Base-by-base conservation (phyloP, 2,888 invertebrate genomes). In the Metopia argyrocephala region DNA sequence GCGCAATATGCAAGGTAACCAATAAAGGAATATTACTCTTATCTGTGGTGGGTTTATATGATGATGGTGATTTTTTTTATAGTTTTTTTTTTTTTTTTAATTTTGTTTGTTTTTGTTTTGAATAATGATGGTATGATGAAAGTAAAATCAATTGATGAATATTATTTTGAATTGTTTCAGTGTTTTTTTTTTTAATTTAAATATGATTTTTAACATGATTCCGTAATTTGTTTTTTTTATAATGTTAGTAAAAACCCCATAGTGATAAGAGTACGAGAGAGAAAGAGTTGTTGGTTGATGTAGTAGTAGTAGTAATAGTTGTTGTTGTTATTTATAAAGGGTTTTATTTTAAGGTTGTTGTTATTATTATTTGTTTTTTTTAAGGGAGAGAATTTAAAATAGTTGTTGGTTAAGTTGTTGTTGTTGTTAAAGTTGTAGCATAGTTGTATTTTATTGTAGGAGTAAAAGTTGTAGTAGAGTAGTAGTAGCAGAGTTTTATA, bases 1-100 rank as follows among this genome's bases (percentile, higher is more conserved):
- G 89, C 98, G 94, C 90, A 99, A 93, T 87, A 98, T 92, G 94
- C 98, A 98, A 87, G 99, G 99, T 91, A 99, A 93, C 98, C 98
- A 99, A 91, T 96, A 96, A 89, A 99, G 94, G 92, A 99, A 97
- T 90, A 98, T 94, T 88, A 95, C 94, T 91, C 95, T 95, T 89
- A 97, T 94, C 97, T 97, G 92, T 38, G 82, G 74, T 57, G 69
- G 45, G n/a, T n/a, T n/a, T 65, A 71, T 65, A 78, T 70, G 82
- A 79, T 82, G 78, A 50, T 85, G 84, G 73, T 74, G 62, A 61
- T 62, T 61, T 56, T 52, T 38, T 73, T 27, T 73, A n/a, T n/a
- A n/a, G n/a, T n/a, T 61, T 50, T 52, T 75, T 28, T 3, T 38
- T 54, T 25, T 56, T 69, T 25, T 69, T 69, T 61, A 50, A 28